phyloP scores from a whole-genome alignment of 2,113 vertebrate species.

The Galemys pyrenaicus region DNA sequence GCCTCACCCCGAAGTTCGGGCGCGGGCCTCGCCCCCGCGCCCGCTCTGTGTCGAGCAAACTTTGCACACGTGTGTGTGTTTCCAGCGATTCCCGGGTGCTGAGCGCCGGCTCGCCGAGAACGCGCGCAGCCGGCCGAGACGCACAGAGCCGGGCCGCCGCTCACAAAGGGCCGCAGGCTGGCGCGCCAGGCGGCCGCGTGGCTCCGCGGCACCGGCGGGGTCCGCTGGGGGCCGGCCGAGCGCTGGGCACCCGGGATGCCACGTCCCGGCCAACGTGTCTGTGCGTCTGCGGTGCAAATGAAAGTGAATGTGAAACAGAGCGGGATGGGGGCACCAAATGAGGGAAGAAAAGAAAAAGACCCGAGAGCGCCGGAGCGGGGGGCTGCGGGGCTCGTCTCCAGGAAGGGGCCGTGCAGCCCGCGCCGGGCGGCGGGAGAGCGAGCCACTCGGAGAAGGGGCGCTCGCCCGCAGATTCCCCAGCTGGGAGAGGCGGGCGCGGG shows the following conservation, averaged over 20 bases:
- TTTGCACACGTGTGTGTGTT: background rate
- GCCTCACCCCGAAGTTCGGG: background rate
- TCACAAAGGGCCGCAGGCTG: background rate
- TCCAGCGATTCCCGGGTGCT: background rate
- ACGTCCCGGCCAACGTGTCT: background rate
- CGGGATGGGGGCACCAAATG: background rate
- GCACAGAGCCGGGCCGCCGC: background rate
- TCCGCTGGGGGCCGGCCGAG: too few species aligned
- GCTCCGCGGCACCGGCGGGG: too few species aligned
- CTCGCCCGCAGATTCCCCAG: background rate
- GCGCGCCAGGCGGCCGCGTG: background rate
- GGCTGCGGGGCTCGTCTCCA: too few species aligned
- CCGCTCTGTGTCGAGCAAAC: background rate
- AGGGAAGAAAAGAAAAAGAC: too few species aligned
- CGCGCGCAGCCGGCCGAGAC: too few species aligned
- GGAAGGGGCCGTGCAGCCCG: background rate
- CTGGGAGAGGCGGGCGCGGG: background rate
- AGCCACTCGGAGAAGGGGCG: background rate
- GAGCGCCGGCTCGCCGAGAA: background rate
- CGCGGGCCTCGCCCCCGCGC: background rate
- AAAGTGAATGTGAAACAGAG: background rate
- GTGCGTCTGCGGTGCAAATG: background rate
- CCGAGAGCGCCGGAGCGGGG: background rate
- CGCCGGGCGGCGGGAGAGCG: background rate
- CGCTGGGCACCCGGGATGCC: background rate